Percentiles rank a stretch among this genome's conserved stretches.
phyloP scores from a whole-genome alignment of 1,140 invertebrate species.

The Mylabris phalerata region DNA sequence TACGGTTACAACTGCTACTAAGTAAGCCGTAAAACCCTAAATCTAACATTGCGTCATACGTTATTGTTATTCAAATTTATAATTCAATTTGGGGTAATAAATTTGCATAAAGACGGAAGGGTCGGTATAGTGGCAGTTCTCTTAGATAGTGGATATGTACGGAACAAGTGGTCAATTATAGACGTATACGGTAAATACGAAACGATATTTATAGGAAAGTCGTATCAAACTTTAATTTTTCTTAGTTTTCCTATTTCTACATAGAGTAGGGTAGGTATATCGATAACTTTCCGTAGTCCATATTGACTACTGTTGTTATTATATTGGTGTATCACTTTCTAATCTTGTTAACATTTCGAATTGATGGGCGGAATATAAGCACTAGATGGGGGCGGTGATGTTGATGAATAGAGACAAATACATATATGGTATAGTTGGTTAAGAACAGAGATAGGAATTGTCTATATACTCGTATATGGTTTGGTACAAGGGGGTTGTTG shows the following conservation, averaged over 20 bases:
- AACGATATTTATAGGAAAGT: no score
- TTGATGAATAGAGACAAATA: neutral
- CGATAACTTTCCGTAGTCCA: no score
- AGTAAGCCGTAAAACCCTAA: slow-evolving; percentile 31
- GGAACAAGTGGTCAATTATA: slow-evolving; percentile 28
- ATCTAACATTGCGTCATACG: slow-evolving; percentile 34
- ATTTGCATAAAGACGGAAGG: slow-evolving; percentile 39
- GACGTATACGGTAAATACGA: no score
- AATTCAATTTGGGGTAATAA: slow-evolving; percentile 40
- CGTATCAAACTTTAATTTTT: no score
- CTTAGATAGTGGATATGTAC: neutral
- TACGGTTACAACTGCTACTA: slow-evolving; percentile 1
- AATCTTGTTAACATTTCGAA: slow-evolving; percentile 10
- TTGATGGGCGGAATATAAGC: slow-evolving; percentile 15
- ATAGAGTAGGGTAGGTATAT: no score
- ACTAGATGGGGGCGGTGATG: slow-evolving; percentile 1
- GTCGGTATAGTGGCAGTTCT: slow-evolving; percentile 7
- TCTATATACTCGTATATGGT: no score
- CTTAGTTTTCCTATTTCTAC: no score
- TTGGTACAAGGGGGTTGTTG: slow-evolving; percentile 2
- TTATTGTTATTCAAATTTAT: slow-evolving; percentile 42
- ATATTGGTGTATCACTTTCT: slow-evolving; percentile 5
- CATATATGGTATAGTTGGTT: neutral
- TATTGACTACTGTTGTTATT: no score
- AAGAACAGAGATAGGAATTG: no score